Conservation (phyloP, 2,797 vertebrate species). For the Otolemur crassicaudatus region DNA sequence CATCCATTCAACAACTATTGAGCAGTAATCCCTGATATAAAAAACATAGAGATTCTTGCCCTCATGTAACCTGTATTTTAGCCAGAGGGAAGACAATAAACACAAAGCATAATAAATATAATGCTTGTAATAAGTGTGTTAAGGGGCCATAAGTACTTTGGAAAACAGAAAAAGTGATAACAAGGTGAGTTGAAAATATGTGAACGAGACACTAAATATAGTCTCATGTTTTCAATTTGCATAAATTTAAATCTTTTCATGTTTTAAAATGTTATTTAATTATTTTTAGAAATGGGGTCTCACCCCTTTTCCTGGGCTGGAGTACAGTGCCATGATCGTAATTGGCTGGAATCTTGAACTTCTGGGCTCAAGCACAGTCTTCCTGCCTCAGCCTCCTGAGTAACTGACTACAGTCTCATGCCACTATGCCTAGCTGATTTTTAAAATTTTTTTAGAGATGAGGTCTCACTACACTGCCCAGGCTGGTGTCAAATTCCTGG, state of each 20-base stretch:
- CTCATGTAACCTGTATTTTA: neutral
- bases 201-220: neutral
- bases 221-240: slow-evolving; percentile 17
- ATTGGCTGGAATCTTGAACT: neutral
- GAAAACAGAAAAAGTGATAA: neutral
- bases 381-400: neutral
- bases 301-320: neutral
- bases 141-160: neutral
- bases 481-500: neutral
- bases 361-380: neutral
- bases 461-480: neutral
- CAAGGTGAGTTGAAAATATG: neutral
- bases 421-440: neutral
- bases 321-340: neutral
- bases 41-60: neutral
- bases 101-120: neutral
- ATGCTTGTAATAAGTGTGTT: neutral
- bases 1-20: neutral
- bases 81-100: neutral
- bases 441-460: neutral
- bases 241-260: neutral
- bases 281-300: neutral
- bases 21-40: neutral
- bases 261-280: neutral
- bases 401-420: neutral